Conservation (phyloP, 1,140 invertebrate genomes). For the Panagrolaimus sp. region DNA sequence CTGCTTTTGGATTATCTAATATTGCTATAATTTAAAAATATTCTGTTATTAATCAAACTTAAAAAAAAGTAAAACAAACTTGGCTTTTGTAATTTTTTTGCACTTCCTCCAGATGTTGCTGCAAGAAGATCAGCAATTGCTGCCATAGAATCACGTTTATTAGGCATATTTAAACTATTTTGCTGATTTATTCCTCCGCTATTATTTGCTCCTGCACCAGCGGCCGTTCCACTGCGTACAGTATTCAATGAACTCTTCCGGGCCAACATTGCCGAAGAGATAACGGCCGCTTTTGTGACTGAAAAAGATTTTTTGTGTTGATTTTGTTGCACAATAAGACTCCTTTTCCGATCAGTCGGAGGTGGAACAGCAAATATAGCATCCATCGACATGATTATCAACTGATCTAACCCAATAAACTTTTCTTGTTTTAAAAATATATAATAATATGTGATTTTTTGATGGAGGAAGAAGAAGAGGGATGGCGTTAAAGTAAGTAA, state of each 20-base stretch:
- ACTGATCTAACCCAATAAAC: too few species aligned
- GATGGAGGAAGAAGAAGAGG: too few species aligned
- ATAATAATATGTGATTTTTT: too few species aligned
- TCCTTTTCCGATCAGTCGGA: slow-evolving; percentile 1
- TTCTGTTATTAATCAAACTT: too few species aligned
- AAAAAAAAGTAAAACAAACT: too few species aligned
- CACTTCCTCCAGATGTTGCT: slow-evolving; percentile 35
- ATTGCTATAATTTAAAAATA: slow-evolving; percentile 37
- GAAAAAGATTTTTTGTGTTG: slow-evolving; percentile 32
- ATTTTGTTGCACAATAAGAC: slow-evolving; percentile 11
- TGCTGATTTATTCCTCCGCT: slow-evolving; percentile 21
- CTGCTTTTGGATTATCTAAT: slow-evolving; percentile 34
- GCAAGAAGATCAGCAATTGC: slow-evolving; percentile 40
- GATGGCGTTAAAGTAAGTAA: too few species aligned
- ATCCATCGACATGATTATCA: too few species aligned
- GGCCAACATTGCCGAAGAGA: slow-evolving; percentile 51
- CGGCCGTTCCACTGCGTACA: slow-evolving; percentile 18
- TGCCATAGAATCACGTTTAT: slow-evolving; percentile 39
- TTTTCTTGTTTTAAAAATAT: too few species aligned
- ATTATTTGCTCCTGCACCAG: slow-evolving; percentile 14
- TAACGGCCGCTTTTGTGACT: slow-evolving; percentile 54
- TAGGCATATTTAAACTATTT: slow-evolving; percentile 13
- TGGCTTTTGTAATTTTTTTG: slow-evolving; percentile 28
- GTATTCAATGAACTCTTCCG: slow-evolving; percentile 15
- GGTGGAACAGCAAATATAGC: too few species aligned